Percentiles rank a stretch among this genome's conserved stretches.
These are phyloP conservation scores for Microctenopoma steveboyesi DNA, from an alignment of 2,797 vertebrate species.

Conservation along the genomic window DNA sequence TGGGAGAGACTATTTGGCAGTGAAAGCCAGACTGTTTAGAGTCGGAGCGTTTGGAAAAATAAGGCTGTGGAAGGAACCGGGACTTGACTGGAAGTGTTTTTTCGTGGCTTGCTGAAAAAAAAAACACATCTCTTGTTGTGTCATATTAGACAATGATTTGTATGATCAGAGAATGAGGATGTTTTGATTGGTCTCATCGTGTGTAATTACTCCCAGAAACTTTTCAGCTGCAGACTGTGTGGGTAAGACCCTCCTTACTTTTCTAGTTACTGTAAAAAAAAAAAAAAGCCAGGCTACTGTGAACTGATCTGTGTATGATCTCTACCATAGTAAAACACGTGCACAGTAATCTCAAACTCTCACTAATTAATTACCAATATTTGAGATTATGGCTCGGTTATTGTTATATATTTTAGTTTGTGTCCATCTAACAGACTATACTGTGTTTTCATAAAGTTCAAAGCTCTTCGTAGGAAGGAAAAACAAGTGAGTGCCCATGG, in stretches of 20 bases:
- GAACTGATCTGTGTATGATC: neutral
- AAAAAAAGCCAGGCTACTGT: neutral
- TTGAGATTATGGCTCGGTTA: no score
- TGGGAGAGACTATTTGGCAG: constrained; percentile 18
- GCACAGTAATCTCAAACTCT: neutral
- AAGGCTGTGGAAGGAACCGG: constrained; percentile 40
- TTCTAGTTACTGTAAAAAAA: neutral
- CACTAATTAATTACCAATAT: no score
- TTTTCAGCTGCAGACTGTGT: constrained; percentile 48
- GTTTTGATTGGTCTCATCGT: constrained; percentile 34
- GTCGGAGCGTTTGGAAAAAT: constrained; percentile 32
- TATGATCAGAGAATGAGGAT: constrained; percentile 19
- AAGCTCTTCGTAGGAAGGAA: neutral
- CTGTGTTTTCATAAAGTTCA: no score
- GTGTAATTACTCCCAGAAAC: constrained; percentile 18
- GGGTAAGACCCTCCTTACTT: constrained; percentile 62
- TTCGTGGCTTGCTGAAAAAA: no score
- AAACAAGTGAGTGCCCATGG: neutral
- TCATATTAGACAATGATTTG: neutral
- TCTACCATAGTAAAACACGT: neutral
- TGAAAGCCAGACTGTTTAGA: constrained; percentile 1
- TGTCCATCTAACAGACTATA: neutral
- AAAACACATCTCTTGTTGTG: neutral
- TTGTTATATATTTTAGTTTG: no score
- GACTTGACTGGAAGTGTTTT: constrained; percentile 11